Conservation (phyloP, 2,113 vertebrate genomes). For the Marmota flaviventris region DNA sequence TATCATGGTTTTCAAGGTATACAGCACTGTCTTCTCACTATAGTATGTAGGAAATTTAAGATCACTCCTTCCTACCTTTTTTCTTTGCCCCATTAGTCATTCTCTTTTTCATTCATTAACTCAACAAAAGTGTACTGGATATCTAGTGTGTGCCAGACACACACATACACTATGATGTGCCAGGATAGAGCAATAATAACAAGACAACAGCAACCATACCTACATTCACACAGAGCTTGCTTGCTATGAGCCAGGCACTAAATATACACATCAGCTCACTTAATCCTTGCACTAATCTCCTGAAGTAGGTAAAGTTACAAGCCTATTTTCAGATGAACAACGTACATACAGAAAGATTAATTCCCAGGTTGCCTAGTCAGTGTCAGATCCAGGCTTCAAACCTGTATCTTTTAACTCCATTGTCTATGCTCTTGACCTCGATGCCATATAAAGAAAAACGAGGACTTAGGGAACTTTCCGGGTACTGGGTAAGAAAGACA, state of each 20-base stretch:
- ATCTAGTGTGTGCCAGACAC: background rate
- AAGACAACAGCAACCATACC: background rate
- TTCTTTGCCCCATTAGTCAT: background rate
- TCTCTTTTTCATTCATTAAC: constrained; percentile 9
- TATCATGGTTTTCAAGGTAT: background rate
- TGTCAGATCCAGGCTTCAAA: background rate
- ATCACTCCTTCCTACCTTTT: background rate
- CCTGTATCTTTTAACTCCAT: background rate
- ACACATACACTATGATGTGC: background rate
- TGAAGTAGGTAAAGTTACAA: background rate
- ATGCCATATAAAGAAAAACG: background rate
- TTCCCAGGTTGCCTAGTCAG: background rate
- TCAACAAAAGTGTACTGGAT: constrained; percentile 11
- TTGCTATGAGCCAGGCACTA: background rate
- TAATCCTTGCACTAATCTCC: background rate
- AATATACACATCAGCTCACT: background rate
- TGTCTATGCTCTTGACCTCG: background rate
- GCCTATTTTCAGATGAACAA: background rate
- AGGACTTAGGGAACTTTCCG: background rate
- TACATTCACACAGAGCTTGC: background rate
- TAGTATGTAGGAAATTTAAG: background rate
- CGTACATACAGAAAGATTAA: background rate
- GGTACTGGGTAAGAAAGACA: background rate
- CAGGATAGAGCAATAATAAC: background rate
- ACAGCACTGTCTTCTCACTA: background rate